Percentiles rank a stretch among this genome's conserved stretches.
phyloP scores from a whole-genome alignment of 2,113 vertebrate species.

The Scalopus aquaticus region DNA sequence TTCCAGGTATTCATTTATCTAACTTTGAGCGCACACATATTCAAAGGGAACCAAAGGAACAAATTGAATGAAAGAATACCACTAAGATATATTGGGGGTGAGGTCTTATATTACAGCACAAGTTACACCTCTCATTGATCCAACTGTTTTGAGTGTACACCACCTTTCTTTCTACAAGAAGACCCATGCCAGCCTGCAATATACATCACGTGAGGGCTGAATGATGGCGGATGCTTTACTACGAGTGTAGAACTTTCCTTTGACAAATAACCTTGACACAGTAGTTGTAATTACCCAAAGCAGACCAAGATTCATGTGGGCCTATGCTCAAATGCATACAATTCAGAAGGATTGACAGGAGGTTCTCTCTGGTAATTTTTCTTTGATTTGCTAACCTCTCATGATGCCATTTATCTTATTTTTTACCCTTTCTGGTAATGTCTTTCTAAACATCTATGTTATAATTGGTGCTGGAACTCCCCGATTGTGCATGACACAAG shows the following conservation, averaged over 20 bases:
- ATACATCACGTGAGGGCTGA: not conserved
- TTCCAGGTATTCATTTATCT: not conserved
- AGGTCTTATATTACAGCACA: not conserved
- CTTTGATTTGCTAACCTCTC: conserved; percentile 85
- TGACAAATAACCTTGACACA: conserved; percentile 75
- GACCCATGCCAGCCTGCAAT: not conserved
- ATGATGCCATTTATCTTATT: conserved; percentile 82
- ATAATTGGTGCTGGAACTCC: conserved; percentile 80
- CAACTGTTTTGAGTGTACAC: not conserved
- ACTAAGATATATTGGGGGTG: not conserved
- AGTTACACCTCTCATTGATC: not conserved
- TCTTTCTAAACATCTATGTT: conserved; percentile 83
- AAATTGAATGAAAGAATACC: not conserved
- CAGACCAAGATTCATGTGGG: conserved; percentile 58
- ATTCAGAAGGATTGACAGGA: conserved; percentile 77
- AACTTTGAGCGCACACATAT: conserved; percentile 8
- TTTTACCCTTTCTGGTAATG: conserved; percentile 72
- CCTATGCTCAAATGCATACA: conserved; percentile 68
- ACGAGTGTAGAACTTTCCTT: conserved; percentile 62
- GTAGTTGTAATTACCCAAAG: conserved; percentile 63
- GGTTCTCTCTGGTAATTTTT: conserved; percentile 82
- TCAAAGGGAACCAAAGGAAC: conserved; percentile 6
- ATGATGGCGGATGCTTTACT: not conserved
- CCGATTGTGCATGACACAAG: conserved; percentile 80
- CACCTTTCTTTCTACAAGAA: not conserved